phyloP scores from a whole-genome alignment of 1,140 invertebrate genomes.

The Drosophila simulans region DNA sequence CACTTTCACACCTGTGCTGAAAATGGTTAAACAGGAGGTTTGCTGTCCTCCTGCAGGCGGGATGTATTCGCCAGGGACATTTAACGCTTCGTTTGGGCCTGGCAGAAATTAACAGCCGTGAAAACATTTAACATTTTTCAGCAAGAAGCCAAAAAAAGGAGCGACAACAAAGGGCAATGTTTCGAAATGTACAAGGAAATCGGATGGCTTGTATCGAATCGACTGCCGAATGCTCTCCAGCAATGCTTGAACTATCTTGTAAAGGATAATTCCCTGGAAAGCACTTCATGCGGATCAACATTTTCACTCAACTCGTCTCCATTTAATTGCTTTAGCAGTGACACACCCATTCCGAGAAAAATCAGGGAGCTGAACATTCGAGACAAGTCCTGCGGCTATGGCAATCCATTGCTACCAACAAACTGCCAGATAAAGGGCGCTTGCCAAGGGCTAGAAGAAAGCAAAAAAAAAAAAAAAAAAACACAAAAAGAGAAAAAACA shows the following conservation, averaged over 20 bases:
- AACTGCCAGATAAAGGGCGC: constrained; percentile 25
- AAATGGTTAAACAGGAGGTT: constrained; percentile 22
- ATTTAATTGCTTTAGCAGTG: constrained; percentile 34
- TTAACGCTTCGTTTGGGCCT: constrained; percentile 73
- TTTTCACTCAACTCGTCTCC: neutral
- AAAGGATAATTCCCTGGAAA: constrained; percentile 1
- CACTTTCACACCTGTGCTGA: constrained; percentile 72
- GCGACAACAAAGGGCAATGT: constrained; percentile 28
- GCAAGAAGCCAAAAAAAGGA: constrained; percentile 23
- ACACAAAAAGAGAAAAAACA: constrained; percentile 1
- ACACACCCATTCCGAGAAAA: neutral
- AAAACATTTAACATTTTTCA: constrained; percentile 71
- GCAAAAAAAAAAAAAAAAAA: constrained; percentile 8
- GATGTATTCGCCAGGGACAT: constrained; percentile 51
- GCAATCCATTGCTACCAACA: constrained; percentile 30
- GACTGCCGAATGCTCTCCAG: constrained; percentile 30
- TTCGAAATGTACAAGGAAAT: constrained; percentile 18
- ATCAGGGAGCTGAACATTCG: constrained; percentile 5
- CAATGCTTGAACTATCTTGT: neutral
- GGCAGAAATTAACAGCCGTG: constrained; percentile 76
- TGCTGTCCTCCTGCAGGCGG: neutral
- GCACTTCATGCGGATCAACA: constrained; percentile 19
- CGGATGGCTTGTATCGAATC: neutral
- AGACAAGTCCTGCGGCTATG: constrained; percentile 20
- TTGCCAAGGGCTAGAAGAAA: constrained; percentile 20